Percentiles rank a stretch among this genome's conserved stretches.
These are phyloP conservation scores for Poecilia velifera DNA, from an alignment of 2,797 vertebrate species.

Conservation along the genomic window DNA sequence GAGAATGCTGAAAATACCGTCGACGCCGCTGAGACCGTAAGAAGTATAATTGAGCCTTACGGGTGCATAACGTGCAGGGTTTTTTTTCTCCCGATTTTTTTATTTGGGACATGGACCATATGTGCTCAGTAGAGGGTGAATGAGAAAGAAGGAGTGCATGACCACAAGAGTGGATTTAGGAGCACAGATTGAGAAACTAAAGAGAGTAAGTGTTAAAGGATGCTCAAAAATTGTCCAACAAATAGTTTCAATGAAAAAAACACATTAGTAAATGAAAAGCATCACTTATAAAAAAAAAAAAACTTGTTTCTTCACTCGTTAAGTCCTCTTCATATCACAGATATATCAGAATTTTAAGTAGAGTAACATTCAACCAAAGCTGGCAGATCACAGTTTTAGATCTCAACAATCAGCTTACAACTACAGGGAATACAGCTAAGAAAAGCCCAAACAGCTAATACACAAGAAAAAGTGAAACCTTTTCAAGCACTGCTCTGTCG, in stretches of 20 bases:
- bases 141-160: neutral
- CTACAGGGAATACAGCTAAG: neutral
- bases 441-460: neutral
- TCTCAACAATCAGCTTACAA: neutral
- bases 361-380: neutral
- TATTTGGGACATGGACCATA: slow-evolving; percentile 36
- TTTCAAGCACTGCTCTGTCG: neutral
- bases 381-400: neutral
- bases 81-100: neutral
- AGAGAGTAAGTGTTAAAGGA: neutral
- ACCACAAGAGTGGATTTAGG: neutral
- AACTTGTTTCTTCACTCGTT: neutral
- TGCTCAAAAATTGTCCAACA: neutral
- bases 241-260: neutral
- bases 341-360: neutral
- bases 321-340: neutral
- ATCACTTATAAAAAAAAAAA: neutral
- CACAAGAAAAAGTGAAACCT: neutral
- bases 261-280: neutral
- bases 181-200: neutral
- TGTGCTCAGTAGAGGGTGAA: slow-evolving; percentile 6
- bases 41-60: slow-evolving; percentile 76
- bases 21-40: slow-evolving; percentile 63
- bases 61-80: slow-evolving; percentile 56
- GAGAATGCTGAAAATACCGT: slow-evolving; percentile 60